phyloP scores from a whole-genome alignment of 2,113 vertebrate genomes.

The Lutjanus erythropterus region DNA sequence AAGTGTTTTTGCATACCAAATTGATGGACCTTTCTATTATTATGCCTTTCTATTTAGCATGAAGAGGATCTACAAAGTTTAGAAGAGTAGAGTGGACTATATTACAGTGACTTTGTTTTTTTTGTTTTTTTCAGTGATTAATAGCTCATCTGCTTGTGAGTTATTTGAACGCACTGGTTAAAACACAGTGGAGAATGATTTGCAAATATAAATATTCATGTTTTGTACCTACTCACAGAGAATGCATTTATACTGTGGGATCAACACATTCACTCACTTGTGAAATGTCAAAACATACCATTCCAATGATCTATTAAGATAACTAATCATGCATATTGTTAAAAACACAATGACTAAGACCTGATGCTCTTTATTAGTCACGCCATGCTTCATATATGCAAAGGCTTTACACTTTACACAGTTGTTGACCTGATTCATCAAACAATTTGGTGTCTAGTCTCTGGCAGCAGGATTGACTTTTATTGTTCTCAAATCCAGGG shows the following conservation, averaged over 20 bases:
- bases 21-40: too few species aligned
- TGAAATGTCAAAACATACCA: slow-evolving; percentile 9
- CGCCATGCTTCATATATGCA: not conserved
- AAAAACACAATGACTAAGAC: not conserved
- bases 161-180: slow-evolving; percentile 3
- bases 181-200: slow-evolving; percentile 13
- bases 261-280: not conserved
- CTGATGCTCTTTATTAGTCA: not conserved
- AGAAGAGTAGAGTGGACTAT: not conserved
- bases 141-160: not conserved
- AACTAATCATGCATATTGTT: slow-evolving; percentile 2
- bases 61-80: not conserved
- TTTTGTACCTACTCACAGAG: not conserved
- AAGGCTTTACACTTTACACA: not conserved
- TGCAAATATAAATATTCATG: slow-evolving; percentile 33
- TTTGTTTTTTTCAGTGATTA: not conserved
- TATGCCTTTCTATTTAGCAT: too few species aligned
- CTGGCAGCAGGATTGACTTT: not conserved
- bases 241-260: not conserved
- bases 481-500: not conserved
- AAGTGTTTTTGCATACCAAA: not conserved
- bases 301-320: slow-evolving; percentile 8
- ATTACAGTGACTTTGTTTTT: not conserved
- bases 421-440: not conserved
- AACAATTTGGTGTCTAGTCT: too few species aligned